Conservation (phyloP, 2,797 vertebrate species). For the Anabacerthia variegaticeps region DNA sequence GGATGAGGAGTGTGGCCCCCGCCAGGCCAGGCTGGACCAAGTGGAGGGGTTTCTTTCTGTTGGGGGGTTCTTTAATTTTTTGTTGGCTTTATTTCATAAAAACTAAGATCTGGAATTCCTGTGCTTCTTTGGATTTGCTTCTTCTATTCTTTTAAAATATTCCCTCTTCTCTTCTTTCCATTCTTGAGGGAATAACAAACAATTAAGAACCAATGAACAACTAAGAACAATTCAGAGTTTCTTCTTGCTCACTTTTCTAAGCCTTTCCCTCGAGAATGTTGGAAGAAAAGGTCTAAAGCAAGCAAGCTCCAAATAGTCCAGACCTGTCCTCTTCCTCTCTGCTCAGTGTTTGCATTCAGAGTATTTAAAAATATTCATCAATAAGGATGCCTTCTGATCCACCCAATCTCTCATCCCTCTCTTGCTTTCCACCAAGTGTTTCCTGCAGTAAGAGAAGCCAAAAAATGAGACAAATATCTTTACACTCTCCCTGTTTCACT, state of each 20-base stretch:
- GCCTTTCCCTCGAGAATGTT: not conserved
- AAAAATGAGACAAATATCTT: not conserved
- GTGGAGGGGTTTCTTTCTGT: not conserved
- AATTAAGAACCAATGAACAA: not conserved
- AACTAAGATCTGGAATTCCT: not conserved
- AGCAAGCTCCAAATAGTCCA: not conserved
- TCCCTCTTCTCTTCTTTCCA: not conserved
- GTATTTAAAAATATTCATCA: not conserved
- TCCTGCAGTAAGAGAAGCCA: not conserved
- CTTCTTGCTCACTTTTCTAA: not conserved
- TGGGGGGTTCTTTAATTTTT: not conserved
- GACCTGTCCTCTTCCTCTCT: not conserved
- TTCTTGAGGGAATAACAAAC: not conserved
- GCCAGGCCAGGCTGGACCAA: not conserved
- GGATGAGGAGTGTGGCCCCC: not conserved
- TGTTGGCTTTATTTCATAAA: not conserved
- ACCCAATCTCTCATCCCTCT: not conserved
- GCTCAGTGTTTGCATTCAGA: not conserved
- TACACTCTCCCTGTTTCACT: not conserved
- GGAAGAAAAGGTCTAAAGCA: not conserved
- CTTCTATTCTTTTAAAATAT: not conserved
- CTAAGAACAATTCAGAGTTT: not conserved
- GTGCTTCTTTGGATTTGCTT: not conserved
- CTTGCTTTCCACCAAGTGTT: not conserved
- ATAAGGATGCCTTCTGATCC: not conserved